These are phyloP conservation scores for Takifugu bimaculatus DNA, from an alignment of 2,113 vertebrate genomes.

Conservation along the genomic window DNA sequence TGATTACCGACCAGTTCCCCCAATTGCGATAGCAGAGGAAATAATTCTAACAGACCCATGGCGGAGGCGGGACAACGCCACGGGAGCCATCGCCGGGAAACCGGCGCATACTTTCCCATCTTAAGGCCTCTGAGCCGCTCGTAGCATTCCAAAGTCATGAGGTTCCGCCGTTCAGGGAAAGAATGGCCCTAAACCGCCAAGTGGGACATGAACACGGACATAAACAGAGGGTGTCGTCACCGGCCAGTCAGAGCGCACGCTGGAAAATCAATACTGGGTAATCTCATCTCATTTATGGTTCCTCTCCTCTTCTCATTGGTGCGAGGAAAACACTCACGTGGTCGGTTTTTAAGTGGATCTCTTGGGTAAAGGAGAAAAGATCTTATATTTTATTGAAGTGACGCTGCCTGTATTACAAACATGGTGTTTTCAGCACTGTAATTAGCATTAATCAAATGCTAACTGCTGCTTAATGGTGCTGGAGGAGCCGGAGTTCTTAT, in stretches of 20 bases:
- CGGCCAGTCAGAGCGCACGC: neutral
- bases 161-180: constrained; percentile 32
- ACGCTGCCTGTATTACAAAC: too few species aligned
- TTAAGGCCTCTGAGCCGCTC: constrained; percentile 57
- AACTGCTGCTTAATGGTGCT: too few species aligned
- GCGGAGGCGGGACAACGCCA: constrained; percentile 28
- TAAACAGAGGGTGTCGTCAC: constrained; percentile 24
- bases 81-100: constrained; percentile 47
- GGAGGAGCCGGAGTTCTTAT: too few species aligned
- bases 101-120: constrained; percentile 60
- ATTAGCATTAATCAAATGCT: too few species aligned
- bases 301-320: constrained; percentile 17
- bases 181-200: constrained; percentile 38
- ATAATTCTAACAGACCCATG: constrained; percentile 8
- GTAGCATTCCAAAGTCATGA: constrained; percentile 68
- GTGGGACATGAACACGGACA: constrained; percentile 27
- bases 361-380: neutral
- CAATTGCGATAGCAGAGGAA: neutral
- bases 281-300: constrained; percentile 61
- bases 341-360: neutral
- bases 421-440: too few species aligned
- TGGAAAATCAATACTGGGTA: constrained; percentile 65
- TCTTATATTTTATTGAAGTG: too few species aligned
- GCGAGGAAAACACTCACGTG: constrained; percentile 1
- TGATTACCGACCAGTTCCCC: too few species aligned